These are phyloP conservation scores for Drosophila prostipennis DNA, from an alignment of 2,888 invertebrate genomes.

Conservation along the genomic window DNA sequence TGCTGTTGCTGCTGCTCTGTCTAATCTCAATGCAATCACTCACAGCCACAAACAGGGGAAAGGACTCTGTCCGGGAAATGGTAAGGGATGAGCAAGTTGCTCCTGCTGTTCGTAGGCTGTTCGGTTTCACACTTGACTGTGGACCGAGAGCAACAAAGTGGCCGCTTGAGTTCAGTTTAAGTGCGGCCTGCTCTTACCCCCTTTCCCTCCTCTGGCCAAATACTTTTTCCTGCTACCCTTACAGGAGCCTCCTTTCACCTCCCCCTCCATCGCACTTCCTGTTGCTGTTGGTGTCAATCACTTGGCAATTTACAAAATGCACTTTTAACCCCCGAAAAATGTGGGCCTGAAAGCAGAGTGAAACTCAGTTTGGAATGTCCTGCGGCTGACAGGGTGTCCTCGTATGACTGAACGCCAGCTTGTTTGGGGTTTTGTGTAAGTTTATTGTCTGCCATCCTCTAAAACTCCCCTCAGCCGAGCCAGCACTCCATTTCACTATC, in stretches of 20 bases:
- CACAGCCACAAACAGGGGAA: constrained; percentile 57
- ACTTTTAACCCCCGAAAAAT: constrained; percentile 53
- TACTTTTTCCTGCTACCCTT: constrained; percentile 4
- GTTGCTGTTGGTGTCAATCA: constrained; percentile 71
- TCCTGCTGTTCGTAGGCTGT: constrained; percentile 23
- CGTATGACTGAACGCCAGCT: constrained; percentile 65
- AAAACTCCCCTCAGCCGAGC: background rate
- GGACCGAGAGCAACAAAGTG: constrained; percentile 60
- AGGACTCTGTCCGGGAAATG: constrained; percentile 21
- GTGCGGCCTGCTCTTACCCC: constrained; percentile 68
- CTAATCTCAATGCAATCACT: constrained; percentile 79
- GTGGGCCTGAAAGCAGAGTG: constrained; percentile 27
- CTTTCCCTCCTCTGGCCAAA: background rate
- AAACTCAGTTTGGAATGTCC: constrained; percentile 29
- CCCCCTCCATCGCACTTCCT: background rate
- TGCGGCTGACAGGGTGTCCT: constrained; percentile 36
- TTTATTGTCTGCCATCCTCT: constrained; percentile 57
- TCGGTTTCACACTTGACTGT: constrained; percentile 43
- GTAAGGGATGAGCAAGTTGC: constrained; percentile 12
- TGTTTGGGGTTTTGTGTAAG: constrained; percentile 46
- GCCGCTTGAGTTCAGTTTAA: constrained; percentile 67
- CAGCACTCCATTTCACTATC: constrained; percentile 72
- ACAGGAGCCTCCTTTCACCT: background rate
- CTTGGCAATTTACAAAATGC: constrained; percentile 78
- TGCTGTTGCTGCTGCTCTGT: constrained; percentile 44